Percentiles rank a stretch among this genome's conserved stretches.
Conservation (phyloP, 2,113 vertebrate species). For the Chamaetylas fuelleborni region DNA sequence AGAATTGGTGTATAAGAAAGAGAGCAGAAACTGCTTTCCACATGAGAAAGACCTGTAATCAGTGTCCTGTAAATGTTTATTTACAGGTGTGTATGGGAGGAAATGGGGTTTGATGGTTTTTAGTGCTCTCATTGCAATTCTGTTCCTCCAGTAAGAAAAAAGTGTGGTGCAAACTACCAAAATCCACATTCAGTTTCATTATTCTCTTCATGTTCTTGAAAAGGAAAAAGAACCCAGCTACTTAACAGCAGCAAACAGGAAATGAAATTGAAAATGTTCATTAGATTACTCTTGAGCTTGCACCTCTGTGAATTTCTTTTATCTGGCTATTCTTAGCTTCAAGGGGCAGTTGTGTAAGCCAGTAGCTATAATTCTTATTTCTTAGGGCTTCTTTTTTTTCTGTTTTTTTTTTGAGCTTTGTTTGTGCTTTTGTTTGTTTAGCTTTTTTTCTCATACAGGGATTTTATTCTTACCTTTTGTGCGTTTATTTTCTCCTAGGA, state of each 20-base stretch:
- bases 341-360: neutral
- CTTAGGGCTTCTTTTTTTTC: neutral
- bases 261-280: neutral
- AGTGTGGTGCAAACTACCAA: accelerated
- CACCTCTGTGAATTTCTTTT: neutral
- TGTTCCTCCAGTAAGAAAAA: neutral
- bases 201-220: neutral
- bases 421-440: neutral
- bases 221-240: neutral
- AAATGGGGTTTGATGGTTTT: neutral
- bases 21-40: neutral
- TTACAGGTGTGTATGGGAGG: neutral
- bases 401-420: neutral
- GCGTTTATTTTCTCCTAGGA: neutral
- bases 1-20: neutral
- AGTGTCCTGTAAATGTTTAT: neutral
- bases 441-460: accelerated
- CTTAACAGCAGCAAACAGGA: neutral
- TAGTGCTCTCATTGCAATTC: neutral
- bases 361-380: neutral
- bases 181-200: neutral
- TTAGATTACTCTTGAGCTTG: neutral
- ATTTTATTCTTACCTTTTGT: neutral
- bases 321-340: neutral
- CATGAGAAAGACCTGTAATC: neutral